Evolutionary conservation across 2,797 vertebrate species (phyloP), one percentile per base, ranked within the genome.

Genomic region (Siniperca undulata): DNA sequence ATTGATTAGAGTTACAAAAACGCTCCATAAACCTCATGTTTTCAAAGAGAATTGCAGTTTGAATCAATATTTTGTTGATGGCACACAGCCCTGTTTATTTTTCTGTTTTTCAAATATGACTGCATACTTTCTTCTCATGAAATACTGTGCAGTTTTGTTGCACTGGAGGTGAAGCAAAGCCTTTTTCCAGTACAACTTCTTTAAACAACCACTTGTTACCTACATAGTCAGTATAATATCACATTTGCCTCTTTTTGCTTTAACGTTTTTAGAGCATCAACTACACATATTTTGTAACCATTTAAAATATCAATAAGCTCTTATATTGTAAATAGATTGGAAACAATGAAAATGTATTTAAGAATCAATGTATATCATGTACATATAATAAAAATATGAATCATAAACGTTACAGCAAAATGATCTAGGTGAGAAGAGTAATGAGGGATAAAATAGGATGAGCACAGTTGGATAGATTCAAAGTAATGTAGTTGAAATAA

Each of bases 291-390:
- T 90, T 91, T 93, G 86, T 93, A 93, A 91, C 80, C 90, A 89
- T 84, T 86, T 89, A 89, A 91, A 89, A 92, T 90, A 88, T 89
- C 85, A 91, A 94, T 95, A 95, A 95, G 94, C 95, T 96, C 91
- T 94, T 95, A 91, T 93, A 92, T 94, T 96, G 96, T 96, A 96
- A 95, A 96, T 96, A 96, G 92, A 92, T 81, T 87, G 90, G 88
- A 92, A 91, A 91, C 83, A 83, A 89, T 93, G 88, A 83, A 94
- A 94, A 90, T 94, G 93, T 96, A 96, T 96, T 96, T 96, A 96
- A 96, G 94, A 95, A 91, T 84, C 80, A 78, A 82, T 94, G 95
- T 96, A 96, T 96, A 95, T 96, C 94, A 91, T 96, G 95, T 96
- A 96, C 91, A 96, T 95, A 96, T 88, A 83, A 92, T 93, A 88